Evolutionary conservation across 2,113 vertebrate genomes (phyloP).

Genomic region (Melospiza melodia): DNA sequence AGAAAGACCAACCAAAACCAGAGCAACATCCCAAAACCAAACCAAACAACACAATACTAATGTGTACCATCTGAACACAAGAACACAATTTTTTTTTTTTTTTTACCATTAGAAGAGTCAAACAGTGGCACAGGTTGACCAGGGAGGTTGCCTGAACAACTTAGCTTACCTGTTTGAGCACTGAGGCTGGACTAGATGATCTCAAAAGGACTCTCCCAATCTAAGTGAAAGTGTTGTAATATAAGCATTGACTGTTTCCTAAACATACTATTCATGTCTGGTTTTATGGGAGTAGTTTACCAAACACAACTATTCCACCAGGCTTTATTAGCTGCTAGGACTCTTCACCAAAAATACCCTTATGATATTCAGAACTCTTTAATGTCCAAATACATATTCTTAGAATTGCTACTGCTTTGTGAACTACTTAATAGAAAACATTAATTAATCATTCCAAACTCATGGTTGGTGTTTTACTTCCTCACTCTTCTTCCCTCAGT

Average conservation of each 20-base stretch:
- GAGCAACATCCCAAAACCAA: neutral
- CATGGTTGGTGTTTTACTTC: neutral
- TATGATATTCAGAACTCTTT: neutral
- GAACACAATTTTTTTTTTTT: rapidly evolving
- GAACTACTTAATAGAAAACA: neutral
- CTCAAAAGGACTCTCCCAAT: neutral
- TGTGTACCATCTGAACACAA: neutral
- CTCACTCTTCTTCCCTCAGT: neutral
- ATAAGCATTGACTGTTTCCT: neutral
- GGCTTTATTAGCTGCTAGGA: neutral
- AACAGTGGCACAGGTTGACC: neutral
- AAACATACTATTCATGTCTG: neutral
- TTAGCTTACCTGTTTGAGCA: neutral
- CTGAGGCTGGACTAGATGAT: neutral
- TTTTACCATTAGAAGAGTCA: neutral
- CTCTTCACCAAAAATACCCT: neutral
- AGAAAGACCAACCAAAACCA: neutral
- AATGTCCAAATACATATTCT: neutral
- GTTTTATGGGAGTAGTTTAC: neutral
- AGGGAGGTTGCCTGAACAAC: neutral
- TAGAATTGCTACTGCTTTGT: neutral
- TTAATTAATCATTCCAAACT: neutral
- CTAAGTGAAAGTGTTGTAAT: neutral
- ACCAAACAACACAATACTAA: neutral
- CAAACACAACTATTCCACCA: neutral